phyloP scores from a whole-genome alignment of 2,888 invertebrate species.

The Yponomeuta evonymella region DNA sequence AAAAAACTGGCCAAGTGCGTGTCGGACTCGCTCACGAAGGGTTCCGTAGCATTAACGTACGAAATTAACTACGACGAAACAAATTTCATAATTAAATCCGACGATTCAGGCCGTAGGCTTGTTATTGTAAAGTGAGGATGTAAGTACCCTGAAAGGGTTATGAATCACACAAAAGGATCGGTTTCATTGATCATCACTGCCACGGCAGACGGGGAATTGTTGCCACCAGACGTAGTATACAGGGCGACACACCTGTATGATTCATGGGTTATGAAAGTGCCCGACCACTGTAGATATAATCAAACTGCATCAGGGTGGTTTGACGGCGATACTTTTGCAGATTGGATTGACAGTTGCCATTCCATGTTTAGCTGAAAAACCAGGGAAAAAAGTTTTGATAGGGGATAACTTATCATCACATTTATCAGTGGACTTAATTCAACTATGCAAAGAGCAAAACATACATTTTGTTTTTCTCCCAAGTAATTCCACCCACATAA shows the following conservation, averaged over 20 bases:
- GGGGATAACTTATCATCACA: too few relatives aligned
- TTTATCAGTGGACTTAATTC: too few relatives aligned
- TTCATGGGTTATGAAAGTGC: slow-evolving; percentile 12
- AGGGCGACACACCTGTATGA: slow-evolving; percentile 18
- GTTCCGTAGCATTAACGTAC: neutral
- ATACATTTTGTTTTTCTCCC: too few relatives aligned
- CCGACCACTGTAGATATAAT: slow-evolving; percentile 11
- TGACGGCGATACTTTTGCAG: slow-evolving; percentile 35
- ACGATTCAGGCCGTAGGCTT: slow-evolving; percentile 17
- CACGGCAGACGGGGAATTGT: slow-evolving; percentile 23
- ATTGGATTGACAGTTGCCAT: slow-evolving; percentile 29
- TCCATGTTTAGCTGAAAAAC: too few relatives aligned
- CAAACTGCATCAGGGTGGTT: slow-evolving; percentile 38
- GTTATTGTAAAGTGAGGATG: slow-evolving; percentile 15
- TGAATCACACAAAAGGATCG: slow-evolving; percentile 20
- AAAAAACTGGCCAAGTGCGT: too few relatives aligned
- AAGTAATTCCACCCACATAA: too few relatives aligned
- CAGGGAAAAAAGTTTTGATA: too few relatives aligned
- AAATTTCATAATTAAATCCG: slow-evolving; percentile 16
- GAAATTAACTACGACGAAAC: slow-evolving; percentile 20
- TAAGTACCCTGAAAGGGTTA: slow-evolving; percentile 17
- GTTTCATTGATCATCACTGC: slow-evolving; percentile 25
- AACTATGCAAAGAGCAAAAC: too few relatives aligned
- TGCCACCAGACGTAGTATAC: slow-evolving; percentile 28
- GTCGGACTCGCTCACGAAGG: too few relatives aligned